Evolutionary conservation across 2,797 vertebrate species (phyloP), one percentile per base, ranked within the genome.

Genomic region (Phataginus tetradactyla): DNA sequence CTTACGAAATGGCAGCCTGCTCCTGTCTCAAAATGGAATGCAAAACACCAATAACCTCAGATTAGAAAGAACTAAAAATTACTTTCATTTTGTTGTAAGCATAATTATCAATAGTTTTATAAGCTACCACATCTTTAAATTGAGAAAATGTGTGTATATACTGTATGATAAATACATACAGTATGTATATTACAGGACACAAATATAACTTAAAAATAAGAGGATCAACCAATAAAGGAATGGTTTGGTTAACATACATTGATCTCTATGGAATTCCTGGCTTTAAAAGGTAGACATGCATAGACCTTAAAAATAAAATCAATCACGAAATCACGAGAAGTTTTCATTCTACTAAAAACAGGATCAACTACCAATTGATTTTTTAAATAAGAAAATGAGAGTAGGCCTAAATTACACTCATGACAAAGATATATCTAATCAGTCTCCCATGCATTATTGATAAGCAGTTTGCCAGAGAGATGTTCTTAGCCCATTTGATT

Each of bases 231-330:
- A 89, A 61, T 75, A 90, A 83, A 79, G 14, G 10, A 83, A 83
- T 66, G 18, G 7, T 59, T 84, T 86, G 29, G 61, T 39, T 80
- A 89, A 92, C 14, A 84, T 21, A 64, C 5, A 53, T 18, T 77
- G 21, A 81, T 20, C 42, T 37, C 13, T 23, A 71, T 37, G 29
- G 42, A 94, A 74, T 53, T 63, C 17, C 17, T 68, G 51, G 45
- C 5, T 93, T 94, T 78, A 75, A 75, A 79, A 96, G n/a, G 25
- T 10, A 81, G 45, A 83, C 64, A 78, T 64, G 29, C 11, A 69
- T 29, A 87, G n/a, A 90, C 53, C 4, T 27, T 4, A 64, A 89
- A 90, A 93, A 55, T 84, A 90, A 81, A 97, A 45, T 45, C 9
- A 45, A 45, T 45, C 45, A 45, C 10, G 2, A 45, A 92, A 27